Conservation (phyloP, 2,888 invertebrate species). For the Hypomecis atomaria region DNA sequence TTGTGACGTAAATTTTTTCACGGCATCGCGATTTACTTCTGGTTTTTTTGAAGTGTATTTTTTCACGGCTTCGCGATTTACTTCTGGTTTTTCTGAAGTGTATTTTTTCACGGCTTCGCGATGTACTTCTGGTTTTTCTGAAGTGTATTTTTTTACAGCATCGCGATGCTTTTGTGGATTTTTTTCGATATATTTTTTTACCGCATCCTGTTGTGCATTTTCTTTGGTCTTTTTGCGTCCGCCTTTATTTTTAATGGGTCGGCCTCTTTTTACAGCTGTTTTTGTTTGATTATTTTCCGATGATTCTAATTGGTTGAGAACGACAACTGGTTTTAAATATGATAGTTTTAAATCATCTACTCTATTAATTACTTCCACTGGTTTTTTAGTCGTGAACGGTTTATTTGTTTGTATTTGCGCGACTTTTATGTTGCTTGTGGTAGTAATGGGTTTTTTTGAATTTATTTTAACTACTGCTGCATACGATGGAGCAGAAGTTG, state of each 20-base stretch:
- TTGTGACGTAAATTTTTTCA: too few species aligned
- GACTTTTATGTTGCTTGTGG: not conserved
- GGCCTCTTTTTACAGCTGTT: not conserved
- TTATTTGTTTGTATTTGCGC: not conserved
- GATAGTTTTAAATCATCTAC: not conserved
- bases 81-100: too few species aligned
- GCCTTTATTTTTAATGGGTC: not conserved
- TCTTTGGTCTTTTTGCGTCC: not conserved
- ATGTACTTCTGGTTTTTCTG: too few species aligned
- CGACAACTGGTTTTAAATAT: not conserved
- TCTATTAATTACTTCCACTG: not conserved
- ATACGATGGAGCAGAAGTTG: not conserved
- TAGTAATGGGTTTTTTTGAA: not conserved
- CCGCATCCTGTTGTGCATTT: slow-evolving; percentile 1
- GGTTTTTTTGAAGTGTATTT: too few species aligned
- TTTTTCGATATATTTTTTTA: not conserved
- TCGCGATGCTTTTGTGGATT: not conserved
- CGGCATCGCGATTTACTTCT: too few species aligned
- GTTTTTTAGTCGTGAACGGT: not conserved
- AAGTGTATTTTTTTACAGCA: too few species aligned
- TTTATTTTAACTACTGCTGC: not conserved
- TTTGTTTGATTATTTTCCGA: not conserved
- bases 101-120: too few species aligned
- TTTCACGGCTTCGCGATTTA: too few species aligned
- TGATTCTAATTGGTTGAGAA: not conserved